Base-by-base conservation (phyloP, 2,113 vertebrate species). In the Muntiacus reevesi region DNA sequence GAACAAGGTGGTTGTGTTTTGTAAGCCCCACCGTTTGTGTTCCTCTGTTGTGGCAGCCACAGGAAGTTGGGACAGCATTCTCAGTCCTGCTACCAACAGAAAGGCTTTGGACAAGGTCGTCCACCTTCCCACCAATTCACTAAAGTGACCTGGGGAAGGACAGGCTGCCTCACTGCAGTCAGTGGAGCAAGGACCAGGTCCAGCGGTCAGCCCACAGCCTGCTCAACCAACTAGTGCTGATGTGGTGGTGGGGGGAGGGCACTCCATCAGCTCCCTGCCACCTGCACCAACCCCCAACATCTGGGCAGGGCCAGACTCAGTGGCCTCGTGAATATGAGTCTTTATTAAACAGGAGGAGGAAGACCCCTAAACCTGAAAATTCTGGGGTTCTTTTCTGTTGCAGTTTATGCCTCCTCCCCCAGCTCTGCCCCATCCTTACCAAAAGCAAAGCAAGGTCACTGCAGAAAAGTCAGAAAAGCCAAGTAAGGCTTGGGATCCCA, bases 171-270 rank as follows among this genome's bases (percentile, higher is more conserved):
- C 14, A 3, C 55, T 28, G 11, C 60, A 87, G 25, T 36, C n/a
- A 6, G 28, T 4, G 43, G 13, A 50, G 67, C 62, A 36, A 55
- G 62, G 50, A 12, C 36, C 85, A 60, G 54, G 15, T 43, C 54
- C 60, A 83, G 54, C 3, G 59, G 8, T 83, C 79, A 40, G 36
- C 33, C 12, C 27, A 16, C 25, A 0, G 9, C 40, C 30, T 9
- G 40, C 82, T 28, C 5, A 13, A 15, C 62, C 15, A 7, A 12
- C 23, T 7, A 21, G 33, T 55, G 9, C 40, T 13, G 43, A 23
- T 7, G 6, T 7, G 23, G 43, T 17, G 15, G 27, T 1, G 25
- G n/a, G 2, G n/a, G 4, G 16, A 17, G 5, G n/a, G 13, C 47
- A 13, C 67, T 71, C 67, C 67, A 23, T 40, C 27, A 43, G 67